These are phyloP conservation scores for Prionailurus viverrinus DNA, from an alignment of 2,113 vertebrate genomes.

Conservation along the genomic window DNA sequence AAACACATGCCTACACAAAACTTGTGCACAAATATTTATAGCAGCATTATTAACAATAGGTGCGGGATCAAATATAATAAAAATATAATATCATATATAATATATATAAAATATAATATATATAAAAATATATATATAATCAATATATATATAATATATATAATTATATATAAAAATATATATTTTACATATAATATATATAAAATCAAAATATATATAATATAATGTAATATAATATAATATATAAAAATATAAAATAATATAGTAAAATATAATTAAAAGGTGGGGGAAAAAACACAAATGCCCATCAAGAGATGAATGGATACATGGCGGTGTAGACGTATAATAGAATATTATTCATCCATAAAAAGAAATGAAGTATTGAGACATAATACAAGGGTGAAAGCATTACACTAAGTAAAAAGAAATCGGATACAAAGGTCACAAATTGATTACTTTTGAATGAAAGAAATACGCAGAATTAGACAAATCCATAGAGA, in stretches of 20 bases:
- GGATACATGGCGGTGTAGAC: not conserved
- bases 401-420: not conserved
- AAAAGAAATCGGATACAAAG: not conserved
- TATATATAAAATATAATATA: no score
- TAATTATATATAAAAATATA: no score
- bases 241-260: no score
- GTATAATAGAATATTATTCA: not conserved
- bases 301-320: not conserved
- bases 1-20: not conserved
- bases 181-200: no score
- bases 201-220: no score
- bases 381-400: not conserved
- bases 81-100: no score
- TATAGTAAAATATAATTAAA: not conserved
- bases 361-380: not conserved
- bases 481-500: not conserved
- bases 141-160: no score
- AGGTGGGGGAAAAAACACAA: not conserved
- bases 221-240: no score
- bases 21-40: not conserved
- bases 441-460: not conserved
- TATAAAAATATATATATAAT: no score
- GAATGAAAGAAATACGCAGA: not conserved
- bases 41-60: not conserved
- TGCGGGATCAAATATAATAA: no score